Evolutionary conservation across 2,113 vertebrate species (phyloP).

Genomic region (Chionis minor): DNA sequence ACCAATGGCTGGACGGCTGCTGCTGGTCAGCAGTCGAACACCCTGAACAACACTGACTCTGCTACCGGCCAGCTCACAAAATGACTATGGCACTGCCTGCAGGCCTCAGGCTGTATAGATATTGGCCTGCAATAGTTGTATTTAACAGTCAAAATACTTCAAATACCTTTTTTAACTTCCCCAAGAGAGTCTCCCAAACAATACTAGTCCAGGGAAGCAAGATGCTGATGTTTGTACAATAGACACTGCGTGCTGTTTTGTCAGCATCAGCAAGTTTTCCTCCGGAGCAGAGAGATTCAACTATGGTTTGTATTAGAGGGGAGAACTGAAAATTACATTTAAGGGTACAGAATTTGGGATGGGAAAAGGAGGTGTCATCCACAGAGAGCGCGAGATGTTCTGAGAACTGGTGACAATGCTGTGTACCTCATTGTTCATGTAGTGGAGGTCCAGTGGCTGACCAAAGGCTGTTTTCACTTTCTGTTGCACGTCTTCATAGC

Average conservation of each 20-base stretch:
- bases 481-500: constrained; percentile 90
- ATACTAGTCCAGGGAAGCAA: background rate
- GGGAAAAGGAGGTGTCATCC: background rate
- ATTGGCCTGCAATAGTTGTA: background rate
- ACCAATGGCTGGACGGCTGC: background rate
- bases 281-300: background rate
- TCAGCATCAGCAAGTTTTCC: background rate
- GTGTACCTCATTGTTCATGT: constrained; percentile 94
- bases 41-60: background rate
- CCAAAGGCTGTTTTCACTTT: constrained; percentile 92
- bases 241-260: background rate
- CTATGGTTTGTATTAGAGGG: rapidly evolving
- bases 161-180: background rate
- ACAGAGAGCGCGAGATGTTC: background rate
- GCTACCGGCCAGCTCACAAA: background rate
- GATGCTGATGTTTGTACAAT: background rate
- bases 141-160: background rate
- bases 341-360: background rate
- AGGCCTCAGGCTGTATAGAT: background rate
- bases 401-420: background rate
- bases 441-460: constrained; percentile 90
- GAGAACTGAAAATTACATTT: background rate
- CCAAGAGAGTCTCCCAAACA: background rate
- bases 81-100: background rate
- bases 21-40: background rate